These are phyloP conservation scores for Calcarius lapponicus DNA, from an alignment of 2,797 vertebrate genomes.

Conservation along the genomic window DNA sequence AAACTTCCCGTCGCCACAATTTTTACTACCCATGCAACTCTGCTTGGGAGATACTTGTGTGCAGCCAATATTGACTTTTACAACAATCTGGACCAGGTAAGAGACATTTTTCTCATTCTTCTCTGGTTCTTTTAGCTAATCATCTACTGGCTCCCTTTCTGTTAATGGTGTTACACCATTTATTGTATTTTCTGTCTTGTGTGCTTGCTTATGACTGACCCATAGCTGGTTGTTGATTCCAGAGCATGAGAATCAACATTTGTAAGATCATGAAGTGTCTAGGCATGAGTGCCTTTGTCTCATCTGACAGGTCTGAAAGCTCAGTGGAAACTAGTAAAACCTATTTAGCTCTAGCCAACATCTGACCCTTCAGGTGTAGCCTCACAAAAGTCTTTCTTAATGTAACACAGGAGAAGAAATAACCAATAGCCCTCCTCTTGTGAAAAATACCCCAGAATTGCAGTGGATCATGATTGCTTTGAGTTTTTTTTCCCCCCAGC, in stretches of 20 bases:
- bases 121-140: not conserved
- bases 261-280: not conserved
- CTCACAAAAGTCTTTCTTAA: not conserved
- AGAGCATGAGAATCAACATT: not conserved
- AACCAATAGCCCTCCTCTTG: not conserved
- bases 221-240: not conserved
- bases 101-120: not conserved
- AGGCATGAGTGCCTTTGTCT: not conserved
- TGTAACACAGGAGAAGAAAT: not conserved
- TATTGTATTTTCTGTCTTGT: not conserved
- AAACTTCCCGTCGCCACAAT: constrained; percentile 90
- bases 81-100: constrained; percentile 92
- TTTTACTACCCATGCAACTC: constrained; percentile 94
- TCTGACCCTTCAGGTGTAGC: not conserved
- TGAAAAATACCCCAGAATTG: not conserved
- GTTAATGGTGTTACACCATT: not conserved
- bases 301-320: not conserved
- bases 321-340: not conserved
- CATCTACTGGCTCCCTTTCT: not conserved
- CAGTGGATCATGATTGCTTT: not conserved
- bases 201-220: not conserved
- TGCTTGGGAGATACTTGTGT: constrained; percentile 93
- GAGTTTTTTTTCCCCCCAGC: not conserved
- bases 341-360: not conserved
- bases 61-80: constrained; percentile 96